Evolutionary conservation across 2,888 invertebrate genomes (phyloP), one percentile per base, ranked within the genome.

Genomic region (Dinocampus coccinellae): DNA sequence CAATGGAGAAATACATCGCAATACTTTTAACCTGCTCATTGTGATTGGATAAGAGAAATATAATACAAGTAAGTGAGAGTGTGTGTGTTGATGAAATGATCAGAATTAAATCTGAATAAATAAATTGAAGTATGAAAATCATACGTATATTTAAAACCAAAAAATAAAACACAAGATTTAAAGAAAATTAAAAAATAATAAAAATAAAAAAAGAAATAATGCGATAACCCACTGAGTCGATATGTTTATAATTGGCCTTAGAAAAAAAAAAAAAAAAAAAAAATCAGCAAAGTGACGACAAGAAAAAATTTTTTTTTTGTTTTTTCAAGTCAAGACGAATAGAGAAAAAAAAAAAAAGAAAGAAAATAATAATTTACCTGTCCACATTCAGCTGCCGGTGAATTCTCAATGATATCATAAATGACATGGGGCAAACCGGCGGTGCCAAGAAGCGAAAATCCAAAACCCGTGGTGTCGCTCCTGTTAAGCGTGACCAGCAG

Each of bases 351-450:
- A n/a, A n/a, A n/a, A n/a, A 20, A 13, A 26, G 10, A 7, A 57
- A 55, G 22, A 24, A 29, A 26, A 10, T 33, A 3, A 3, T 61
- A 60, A 42, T 92, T 91, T 91, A 95, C 95, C 93, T 94, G 93
- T 88, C 94, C 95, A 89, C 95, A 94, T 88, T 94, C 94, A 83
- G 95, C 95, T 80, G 96, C 96, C 88, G 97, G 96, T 83, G 96
- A 97, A 89, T 96, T 95, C 89, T 96, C 96, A 87, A 95, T 92
- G 87, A 97, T 96, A 90, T 96, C 94, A 90, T 96, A 96, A 89
- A 97, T 95, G 88, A 97, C 95, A 88, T 96, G 96, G 87, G 96
- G 96, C 89, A 95, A 92, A 88, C 95, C 96, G 87, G 95, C 95
- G 89, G 95, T 94, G 80, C 96, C 95, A 86, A 96, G 92, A 85